Base-by-base conservation (phyloP, 2,113 vertebrate genomes). In the Petroica traversi region DNA sequence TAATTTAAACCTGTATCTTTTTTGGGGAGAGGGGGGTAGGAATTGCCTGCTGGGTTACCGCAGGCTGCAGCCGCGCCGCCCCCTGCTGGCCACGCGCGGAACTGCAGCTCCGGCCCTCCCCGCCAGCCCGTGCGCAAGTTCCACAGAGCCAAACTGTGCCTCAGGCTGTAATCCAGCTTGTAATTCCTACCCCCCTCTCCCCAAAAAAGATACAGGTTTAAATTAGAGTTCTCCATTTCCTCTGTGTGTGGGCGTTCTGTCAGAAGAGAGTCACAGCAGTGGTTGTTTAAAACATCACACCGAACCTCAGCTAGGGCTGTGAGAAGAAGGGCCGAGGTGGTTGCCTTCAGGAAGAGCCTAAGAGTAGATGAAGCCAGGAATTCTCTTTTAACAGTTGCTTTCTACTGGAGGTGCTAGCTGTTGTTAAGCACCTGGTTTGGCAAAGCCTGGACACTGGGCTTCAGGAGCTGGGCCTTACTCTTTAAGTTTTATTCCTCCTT, bases 121-220 rank as follows among this genome's bases (percentile, higher is more conserved):
- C 19, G 9, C 0, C 3, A 19, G 8, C 5, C 19, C 2, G 4
- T 2, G 40, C 58, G 14, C 38, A 36, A 14, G 41, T 45, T 4
- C 18, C 49, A 19, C 19, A 23, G 7, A 51, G 45, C 5, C 12
- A 48, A 46, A 59, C 3, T 48, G 61, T 14, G 12, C 29, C 6
- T 23, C 36, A 5, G 14, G 11, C 6, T 57, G 9, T 25, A 36
- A 41, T 2, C 41, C 41, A 41, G 41, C 13, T 41, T 41, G 41
- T 41, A 41, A 14, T 12, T 20, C 19, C 26, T 45, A 28, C 3
- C n/a, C 12, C 3, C 4, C 12, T 1, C 3, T 7, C 2, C 2
- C 5, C 41, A 41, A 41, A 33, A 57, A 68, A 38, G n/a, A n/a
- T n/a, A n/a, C n/a, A n/a, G n/a, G n/a, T n/a, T 85, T 33, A n/a